phyloP scores from a whole-genome alignment of 2,113 vertebrate species.

The Vimba vimba region DNA sequence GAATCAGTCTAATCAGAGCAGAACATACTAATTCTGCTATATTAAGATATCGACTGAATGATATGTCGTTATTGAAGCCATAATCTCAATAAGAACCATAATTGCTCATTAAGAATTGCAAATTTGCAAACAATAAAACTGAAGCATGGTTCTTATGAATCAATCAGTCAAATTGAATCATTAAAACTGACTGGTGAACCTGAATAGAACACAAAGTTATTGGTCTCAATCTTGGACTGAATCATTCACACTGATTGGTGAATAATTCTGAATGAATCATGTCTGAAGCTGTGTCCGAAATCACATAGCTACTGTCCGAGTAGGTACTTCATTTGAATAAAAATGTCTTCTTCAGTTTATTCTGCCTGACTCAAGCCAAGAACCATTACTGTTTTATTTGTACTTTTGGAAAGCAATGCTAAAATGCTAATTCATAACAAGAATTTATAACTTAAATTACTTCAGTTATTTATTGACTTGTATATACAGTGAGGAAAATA shows the following conservation, averaged over 20 bases:
- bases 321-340: background rate
- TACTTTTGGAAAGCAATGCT: background rate
- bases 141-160: too few species aligned
- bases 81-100: too few species aligned
- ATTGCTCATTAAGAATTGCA: too few species aligned
- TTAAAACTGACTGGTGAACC: background rate
- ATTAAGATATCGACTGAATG: too few species aligned
- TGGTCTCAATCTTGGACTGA: too few species aligned
- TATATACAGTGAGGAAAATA: too few species aligned
- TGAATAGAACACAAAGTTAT: background rate
- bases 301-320: background rate
- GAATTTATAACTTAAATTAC: background rate
- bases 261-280: background rate
- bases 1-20: background rate
- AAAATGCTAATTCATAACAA: background rate
- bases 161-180: too few species aligned
- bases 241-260: background rate
- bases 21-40: too few species aligned
- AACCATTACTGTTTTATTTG: background rate
- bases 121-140: too few species aligned
- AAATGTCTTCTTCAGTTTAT: background rate
- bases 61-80: too few species aligned
- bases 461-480: background rate
- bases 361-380: background rate
- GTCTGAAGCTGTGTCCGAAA: background rate